Conservation (phyloP, 2,113 vertebrate genomes). For the Prietella phreatophila region DNA sequence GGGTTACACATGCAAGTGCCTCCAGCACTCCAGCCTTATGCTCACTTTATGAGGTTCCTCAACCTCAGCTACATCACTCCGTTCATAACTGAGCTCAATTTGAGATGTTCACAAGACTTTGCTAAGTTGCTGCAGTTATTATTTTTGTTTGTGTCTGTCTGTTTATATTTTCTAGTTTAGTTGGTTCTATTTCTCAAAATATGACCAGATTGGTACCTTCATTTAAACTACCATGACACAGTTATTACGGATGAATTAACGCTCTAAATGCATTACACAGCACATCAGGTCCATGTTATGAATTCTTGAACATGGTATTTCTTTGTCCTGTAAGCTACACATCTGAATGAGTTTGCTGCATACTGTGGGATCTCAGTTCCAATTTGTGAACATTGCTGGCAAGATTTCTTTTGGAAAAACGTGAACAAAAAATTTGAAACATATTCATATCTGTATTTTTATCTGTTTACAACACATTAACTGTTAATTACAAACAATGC, state of each 20-base stretch:
- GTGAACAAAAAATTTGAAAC: background rate
- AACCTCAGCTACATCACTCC: background rate
- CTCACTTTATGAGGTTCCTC: background rate
- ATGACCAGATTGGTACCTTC: background rate
- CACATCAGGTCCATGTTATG: background rate
- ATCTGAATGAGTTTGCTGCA: background rate
- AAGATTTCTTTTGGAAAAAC: background rate
- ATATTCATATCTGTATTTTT: background rate
- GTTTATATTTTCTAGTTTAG: background rate
- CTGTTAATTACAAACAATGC: background rate
- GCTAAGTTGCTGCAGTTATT: background rate
- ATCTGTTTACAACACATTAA: background rate
- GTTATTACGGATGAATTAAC: background rate
- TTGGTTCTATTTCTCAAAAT: background rate
- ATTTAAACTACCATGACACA: background rate
- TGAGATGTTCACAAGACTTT: background rate
- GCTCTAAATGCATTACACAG: background rate
- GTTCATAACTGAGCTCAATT: background rate
- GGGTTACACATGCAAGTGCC: background rate
- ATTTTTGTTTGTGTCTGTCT: background rate
- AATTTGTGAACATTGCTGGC: background rate
- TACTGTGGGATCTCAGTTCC: background rate
- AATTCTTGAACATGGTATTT: background rate
- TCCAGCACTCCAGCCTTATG: conserved; percentile 2
- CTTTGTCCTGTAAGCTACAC: background rate